Base-by-base conservation (phyloP, 2,888 invertebrate species). In the Dynastes maya region DNA sequence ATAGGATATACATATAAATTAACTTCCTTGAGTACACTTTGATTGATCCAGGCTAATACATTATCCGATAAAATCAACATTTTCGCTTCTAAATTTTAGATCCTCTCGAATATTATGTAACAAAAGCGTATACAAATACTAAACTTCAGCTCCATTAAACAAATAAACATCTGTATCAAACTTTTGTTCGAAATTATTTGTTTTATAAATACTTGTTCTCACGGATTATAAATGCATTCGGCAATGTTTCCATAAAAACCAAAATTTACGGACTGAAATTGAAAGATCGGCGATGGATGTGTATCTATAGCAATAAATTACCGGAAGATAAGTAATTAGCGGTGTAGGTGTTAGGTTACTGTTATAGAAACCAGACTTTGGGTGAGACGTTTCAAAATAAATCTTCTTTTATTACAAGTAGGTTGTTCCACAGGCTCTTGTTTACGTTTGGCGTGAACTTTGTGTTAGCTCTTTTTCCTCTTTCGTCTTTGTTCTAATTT, bases 121-220 rank as follows among this genome's bases (percentile, higher is more conserved):
- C 8, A 45, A 8, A 6, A 45, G 8, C 45, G 11, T 45, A 45
- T 11, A 45, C 11, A 45, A 45, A 45, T 8, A 45, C 45, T 45
- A 45, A 45, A 45, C 9, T 8, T 45, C 45, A 45, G 8, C 45
- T 45, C 45, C 45, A 45, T 29, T 45, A 68, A 68, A 51, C 27
- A 68, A 27, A 68, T 27, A 68, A 16, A 11, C 27, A 49, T 22
- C 49, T 8, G 9, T 13, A 11, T 68, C 16, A 13, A 68, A 29
- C 49, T 49, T 68, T 68, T 68, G 49, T 68, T 49, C 49, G 22
- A 13, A 49, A 5, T 68, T 68, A n/a, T 49, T 49, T 49, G 67
- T 68, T 68, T 68, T 68, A 53, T 22, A 68, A 49, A 68, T 68
- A 68, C 67, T 45, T 49, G 49, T 45, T 68, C 45, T 22, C 13